Evolutionary conservation across 2,113 vertebrate genomes (phyloP), one percentile per base, ranked within the genome.

Genomic region (Sula dactylatra): DNA sequence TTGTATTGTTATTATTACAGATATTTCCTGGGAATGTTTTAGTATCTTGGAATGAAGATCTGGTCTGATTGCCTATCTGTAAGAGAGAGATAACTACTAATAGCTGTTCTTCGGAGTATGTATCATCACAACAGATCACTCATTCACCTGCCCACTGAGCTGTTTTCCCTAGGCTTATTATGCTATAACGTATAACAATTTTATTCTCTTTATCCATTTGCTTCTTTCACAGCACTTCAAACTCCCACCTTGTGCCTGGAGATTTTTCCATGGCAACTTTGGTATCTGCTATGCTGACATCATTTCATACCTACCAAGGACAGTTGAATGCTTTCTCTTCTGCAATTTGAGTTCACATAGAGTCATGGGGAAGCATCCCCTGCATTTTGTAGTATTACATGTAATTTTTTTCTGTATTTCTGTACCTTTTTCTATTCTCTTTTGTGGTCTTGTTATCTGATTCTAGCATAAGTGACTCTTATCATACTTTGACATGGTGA

Each of bases 1-100:
- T 82, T 73, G 8, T 52, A 61, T n/a, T 89, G 27, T 82, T 94
- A 73, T 96, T 94, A 85, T 95, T 95, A 90, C 74, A 91, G 58
- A 36, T 85, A 88, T 45, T 94, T 95, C 78, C 45, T 70, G 45
- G 64, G 70, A 94, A 81, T 93, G 38, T 89, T 94, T 94, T 54
- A 83, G 32, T 58, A 44, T 69, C 49, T 93, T 94, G 59, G 38
- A 87, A 91, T 76, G 66, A 80, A 89, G 58, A 82, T 44, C 26
- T 73, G n/a, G 31, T 72, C 80, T 95, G 70, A 56, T n/a, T 87
- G n/a, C 22, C 8, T 62, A 66, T 62, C 93, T 94, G 83, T 45
- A 61, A 86, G 62, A 77, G 47, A 87, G 65, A 91, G 49, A 94
- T 67, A 91, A 77, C n/a, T 80, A n/a, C n/a, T 87, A 71, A 32